Base-by-base conservation (phyloP, 1,140 invertebrate species). In the Bombus waltoni region DNA sequence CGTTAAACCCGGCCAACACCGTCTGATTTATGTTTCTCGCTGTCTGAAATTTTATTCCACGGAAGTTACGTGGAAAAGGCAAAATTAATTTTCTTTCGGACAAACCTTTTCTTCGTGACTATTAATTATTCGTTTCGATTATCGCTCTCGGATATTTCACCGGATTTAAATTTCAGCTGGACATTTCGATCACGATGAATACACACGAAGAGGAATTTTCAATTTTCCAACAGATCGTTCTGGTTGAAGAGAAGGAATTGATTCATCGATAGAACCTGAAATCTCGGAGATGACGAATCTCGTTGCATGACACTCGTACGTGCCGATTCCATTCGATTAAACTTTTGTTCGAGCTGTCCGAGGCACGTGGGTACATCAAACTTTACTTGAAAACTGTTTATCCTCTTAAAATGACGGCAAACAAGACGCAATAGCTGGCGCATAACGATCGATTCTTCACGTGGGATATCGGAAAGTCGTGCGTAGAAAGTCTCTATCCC, bases 21-120 rank as follows among this genome's bases (percentile, higher is more conserved):
- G 40, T 32, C 38, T 81, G 80, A 82, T 82, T 82, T 82, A 82
- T 82, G 71, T 47, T 73, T 62, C 70, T 81, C 38, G 68, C 18
- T 73, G 80, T 35, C 42, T 62, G 62, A 68, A 66, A 83, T 68
- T 76, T 76, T 83, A 68, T 68, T 75, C 42, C 11, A 35, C 25
- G 44, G 1, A 15, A 72, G 40, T 13, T 42, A 5, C 35, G 10
- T n/a, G 28, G 35, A 13, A 42, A 25, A 32, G 66, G 22, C 6
- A n/a, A 66, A 71, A 44, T 70, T 53, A 53, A 53, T 81, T 71
- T 40, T 47, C 40, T 47, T 32, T 57, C 66, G 42, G 25, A 35
- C 42, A 44, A 28, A 11, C 15, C 13, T 9, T 28, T 68, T 28
- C 28, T 44, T 15, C 22, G 32, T 25, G 28, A n/a, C n/a, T 57